phyloP scores from a whole-genome alignment of 1,140 invertebrate species.

The Hyles vespertilio region DNA sequence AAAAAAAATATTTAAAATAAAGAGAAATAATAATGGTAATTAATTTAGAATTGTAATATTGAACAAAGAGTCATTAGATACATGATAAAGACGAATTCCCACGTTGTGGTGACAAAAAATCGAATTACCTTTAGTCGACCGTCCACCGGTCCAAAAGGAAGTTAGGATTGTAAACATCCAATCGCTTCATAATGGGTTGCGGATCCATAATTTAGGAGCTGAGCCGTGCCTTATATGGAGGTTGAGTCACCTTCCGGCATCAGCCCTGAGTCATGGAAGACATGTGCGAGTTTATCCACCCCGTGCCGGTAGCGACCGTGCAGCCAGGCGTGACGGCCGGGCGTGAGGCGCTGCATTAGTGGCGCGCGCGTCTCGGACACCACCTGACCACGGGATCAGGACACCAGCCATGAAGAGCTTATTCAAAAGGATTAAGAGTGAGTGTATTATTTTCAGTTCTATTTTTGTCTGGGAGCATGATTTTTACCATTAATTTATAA shows the following conservation, averaged over 20 bases:
- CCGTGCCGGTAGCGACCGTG: constrained; percentile 32
- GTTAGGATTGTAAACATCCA: too few species aligned
- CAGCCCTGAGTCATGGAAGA: too few species aligned
- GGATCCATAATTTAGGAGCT: background rate
- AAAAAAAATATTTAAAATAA: too few species aligned
- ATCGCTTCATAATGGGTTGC: background rate
- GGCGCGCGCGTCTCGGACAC: constrained; percentile 37
- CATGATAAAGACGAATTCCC: too few species aligned
- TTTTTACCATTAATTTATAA: too few species aligned
- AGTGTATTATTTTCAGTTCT: constrained; percentile 34
- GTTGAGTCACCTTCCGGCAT: constrained; percentile 1
- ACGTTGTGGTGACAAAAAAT: too few species aligned
- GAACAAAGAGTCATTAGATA: too few species aligned
- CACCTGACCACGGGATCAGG: constrained; percentile 34
- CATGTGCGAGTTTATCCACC: constrained; percentile 44
- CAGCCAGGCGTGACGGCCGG: constrained; percentile 41
- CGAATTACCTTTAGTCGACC: too few species aligned
- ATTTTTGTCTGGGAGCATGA: background rate
- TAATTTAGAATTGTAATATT: too few species aligned
- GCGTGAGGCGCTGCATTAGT: constrained; percentile 36
- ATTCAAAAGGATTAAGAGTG: constrained; percentile 49
- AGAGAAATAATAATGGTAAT: too few species aligned
- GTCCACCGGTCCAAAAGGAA: too few species aligned
- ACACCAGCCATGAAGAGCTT: constrained; percentile 46
- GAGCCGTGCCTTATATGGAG: background rate